A percentile compares a stretch with the other conserved stretches of the same genome.
Conservation (phyloP, 1,140 invertebrate species). For the Holcopasites calliopsidis region DNA sequence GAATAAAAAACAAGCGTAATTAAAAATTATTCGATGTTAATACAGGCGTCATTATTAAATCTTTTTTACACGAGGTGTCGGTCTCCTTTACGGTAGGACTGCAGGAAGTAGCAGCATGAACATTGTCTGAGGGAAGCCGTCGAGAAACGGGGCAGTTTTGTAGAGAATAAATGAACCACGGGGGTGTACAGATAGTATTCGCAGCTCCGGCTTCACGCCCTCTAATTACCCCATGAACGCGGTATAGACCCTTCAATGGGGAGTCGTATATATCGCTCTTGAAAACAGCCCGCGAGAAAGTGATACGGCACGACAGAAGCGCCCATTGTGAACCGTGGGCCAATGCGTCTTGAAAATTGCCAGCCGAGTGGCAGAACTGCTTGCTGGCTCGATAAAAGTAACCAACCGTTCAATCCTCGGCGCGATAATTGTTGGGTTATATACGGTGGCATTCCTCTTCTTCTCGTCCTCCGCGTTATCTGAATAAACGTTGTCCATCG, state of each 20-base stretch:
- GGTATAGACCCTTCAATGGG: constrained; percentile 71
- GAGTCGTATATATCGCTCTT: constrained; percentile 77
- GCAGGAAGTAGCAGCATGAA: background rate
- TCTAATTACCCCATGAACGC: constrained; percentile 78
- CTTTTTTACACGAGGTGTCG: background rate
- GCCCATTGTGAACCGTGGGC: constrained; percentile 1
- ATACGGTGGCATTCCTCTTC: background rate
- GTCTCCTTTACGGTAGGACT: no score
- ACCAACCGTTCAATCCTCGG: background rate
- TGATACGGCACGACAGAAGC: constrained; percentile 34
- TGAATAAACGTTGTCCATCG: constrained; percentile 8
- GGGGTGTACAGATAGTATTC: constrained; percentile 68
- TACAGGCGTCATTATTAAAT: no score
- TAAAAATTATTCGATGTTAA: background rate
- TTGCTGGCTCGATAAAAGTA: constrained; percentile 13
- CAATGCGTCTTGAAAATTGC: constrained; percentile 17
- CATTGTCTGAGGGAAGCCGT: background rate
- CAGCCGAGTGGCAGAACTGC: background rate
- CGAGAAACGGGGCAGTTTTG: constrained; percentile 32
- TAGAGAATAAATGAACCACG: constrained; percentile 35
- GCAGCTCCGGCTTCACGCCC: constrained; percentile 71
- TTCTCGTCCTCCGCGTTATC: constrained; percentile 4
- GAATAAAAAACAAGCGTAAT: background rate
- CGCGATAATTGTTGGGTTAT: background rate
- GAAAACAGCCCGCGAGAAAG: constrained; percentile 64